Base-by-base conservation (phyloP, 2,888 invertebrate species). In the Drosophila antonietae region DNA sequence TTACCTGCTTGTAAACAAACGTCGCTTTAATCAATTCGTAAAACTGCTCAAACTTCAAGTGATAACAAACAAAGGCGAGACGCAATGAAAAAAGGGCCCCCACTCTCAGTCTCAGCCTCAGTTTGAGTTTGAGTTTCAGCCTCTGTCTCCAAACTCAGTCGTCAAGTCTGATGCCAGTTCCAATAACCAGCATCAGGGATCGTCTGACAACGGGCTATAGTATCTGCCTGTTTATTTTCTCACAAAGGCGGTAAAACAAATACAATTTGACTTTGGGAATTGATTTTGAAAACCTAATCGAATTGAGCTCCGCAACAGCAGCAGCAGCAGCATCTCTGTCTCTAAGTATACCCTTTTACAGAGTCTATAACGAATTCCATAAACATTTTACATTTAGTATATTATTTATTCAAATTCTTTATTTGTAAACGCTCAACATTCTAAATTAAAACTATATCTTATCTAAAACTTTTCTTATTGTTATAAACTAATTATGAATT, bases 41-140 rank as follows among this genome's bases (percentile, higher is more conserved):
- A 77, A 86, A 87, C 60, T 68, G 55, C 81, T 83, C 66, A 73
- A 80, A 70, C 81, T 61, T 73, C 75, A 86, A 86, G 87, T 86
- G 84, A 84, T 88, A 86, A 84, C 84, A 84, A 84, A 84, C 84
- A 84, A 84, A 90, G 84, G 90, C 90, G 81, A 75, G 87, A 86
- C 84, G 72, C 53, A 80, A 63, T 73, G 74, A 86, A 76, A 85
- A 87, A 83, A 80, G 83, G 68, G 56, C 65, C 28, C 58, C 62
- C 75, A 35, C 43, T 51, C 81, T 23, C 65, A 58, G 18, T 41
- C 59, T 28, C 75, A 23, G 49, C 46, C 77, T 28, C 58, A 33
- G 60, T 52, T 18, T 10, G 33, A 35, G 18, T 7, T 15, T 28
- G 56, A 33, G 55, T 52, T n/a, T 10, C 33, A 35, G 18, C 0